phyloP scores from a whole-genome alignment of 2,888 invertebrate genomes.

The Lepidocyrtinus sp. region DNA sequence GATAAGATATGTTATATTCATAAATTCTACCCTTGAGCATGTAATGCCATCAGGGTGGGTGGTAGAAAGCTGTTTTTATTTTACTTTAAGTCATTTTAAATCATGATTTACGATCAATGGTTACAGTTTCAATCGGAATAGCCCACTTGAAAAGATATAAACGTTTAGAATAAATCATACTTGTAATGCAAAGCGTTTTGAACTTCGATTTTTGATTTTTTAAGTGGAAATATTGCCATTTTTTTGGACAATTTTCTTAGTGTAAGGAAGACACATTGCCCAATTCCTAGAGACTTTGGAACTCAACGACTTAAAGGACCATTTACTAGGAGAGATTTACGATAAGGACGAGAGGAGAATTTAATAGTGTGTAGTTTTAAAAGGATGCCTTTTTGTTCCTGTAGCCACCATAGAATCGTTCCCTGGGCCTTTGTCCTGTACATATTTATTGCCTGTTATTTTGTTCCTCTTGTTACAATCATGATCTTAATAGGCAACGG shows the following conservation, averaged over 20 bases:
- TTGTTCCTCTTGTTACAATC: slow-evolving; percentile 12
- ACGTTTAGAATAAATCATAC: slow-evolving; percentile 5
- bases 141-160: not conserved
- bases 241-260: not conserved
- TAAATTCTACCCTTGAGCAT: too few relatives aligned
- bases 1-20: too few relatives aligned
- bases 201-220: not conserved
- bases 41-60: not conserved
- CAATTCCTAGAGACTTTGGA: not conserved
- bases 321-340: slow-evolving; percentile 12
- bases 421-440: too few relatives aligned
- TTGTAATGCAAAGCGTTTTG: too few relatives aligned
- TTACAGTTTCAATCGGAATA: slow-evolving; percentile 5
- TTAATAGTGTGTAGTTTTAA: not conserved
- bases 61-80: not conserved
- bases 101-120: not conserved
- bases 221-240: slow-evolving; percentile 16
- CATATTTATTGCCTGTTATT: too few relatives aligned
- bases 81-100: slow-evolving; percentile 5
- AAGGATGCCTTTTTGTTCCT: too few relatives aligned
- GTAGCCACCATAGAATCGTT: too few relatives aligned
- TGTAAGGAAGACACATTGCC: not conserved
- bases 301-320: not conserved
- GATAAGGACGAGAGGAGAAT: slow-evolving; percentile 1
- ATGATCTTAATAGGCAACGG: slow-evolving; percentile 6